Percentiles rank a stretch among this genome's conserved stretches.
These are phyloP conservation scores for Hemibagrus wyckioides DNA, from an alignment of 2,113 vertebrate species.

Conservation along the genomic window DNA sequence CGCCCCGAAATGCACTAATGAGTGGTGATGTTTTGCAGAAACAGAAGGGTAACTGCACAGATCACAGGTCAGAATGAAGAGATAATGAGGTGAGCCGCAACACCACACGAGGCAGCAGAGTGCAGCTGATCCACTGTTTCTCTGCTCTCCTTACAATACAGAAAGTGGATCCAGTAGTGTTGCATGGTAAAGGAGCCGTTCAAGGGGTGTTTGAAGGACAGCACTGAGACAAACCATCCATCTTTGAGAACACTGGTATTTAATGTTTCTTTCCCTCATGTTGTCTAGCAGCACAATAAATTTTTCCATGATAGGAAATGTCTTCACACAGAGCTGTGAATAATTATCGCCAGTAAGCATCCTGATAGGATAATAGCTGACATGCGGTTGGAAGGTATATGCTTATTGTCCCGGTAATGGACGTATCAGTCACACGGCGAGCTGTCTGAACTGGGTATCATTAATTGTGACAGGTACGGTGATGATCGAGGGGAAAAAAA, in stretches of 20 bases:
- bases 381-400: slow-evolving; percentile 46
- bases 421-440: slow-evolving; percentile 62
- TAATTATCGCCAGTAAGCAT: slow-evolving; percentile 49
- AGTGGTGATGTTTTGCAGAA: slow-evolving; percentile 33
- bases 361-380: slow-evolving; percentile 62
- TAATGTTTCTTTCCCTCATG: not conserved
- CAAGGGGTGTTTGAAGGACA: slow-evolving; percentile 20
- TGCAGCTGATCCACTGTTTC: not conserved
- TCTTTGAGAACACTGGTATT: slow-evolving; percentile 36
- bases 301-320: slow-evolving; percentile 39
- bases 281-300: slow-evolving; percentile 15
- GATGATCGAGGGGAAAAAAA: slow-evolving; percentile 46
- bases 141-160: not conserved
- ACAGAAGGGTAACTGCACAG: slow-evolving; percentile 35
- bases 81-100: slow-evolving; percentile 17
- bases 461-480: slow-evolving; percentile 65
- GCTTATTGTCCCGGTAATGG: slow-evolving; percentile 66
- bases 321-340: slow-evolving; percentile 38
- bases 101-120: slow-evolving; percentile 51
- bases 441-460: slow-evolving; percentile 59
- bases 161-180: not conserved
- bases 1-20: slow-evolving; percentile 36
- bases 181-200: not conserved
- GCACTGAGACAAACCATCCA: slow-evolving; percentile 10
- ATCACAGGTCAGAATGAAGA: slow-evolving; percentile 32